Conservation (phyloP, 2,797 vertebrate species). For the Peromyscus aztecus region DNA sequence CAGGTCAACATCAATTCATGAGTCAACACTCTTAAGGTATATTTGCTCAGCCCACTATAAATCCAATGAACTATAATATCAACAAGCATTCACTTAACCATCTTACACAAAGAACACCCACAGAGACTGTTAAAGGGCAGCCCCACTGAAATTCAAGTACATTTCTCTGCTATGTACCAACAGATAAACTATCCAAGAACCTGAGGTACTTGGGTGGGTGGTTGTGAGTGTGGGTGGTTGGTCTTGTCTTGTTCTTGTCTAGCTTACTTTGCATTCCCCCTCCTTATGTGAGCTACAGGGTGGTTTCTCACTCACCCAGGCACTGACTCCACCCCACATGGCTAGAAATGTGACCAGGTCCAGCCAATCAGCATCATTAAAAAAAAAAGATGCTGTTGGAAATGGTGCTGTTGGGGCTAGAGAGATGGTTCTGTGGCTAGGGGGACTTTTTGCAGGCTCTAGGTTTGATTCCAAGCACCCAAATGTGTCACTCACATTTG, state of each 20-base stretch:
- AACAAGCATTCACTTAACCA: conserved; percentile 1
- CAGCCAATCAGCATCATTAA: neutral
- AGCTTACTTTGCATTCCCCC: neutral
- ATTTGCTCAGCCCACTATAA: conserved; percentile 51
- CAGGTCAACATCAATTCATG: conserved; percentile 16
- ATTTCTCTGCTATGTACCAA: neutral
- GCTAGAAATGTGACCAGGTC: neutral
- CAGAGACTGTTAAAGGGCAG: neutral
- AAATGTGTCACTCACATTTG: no score
- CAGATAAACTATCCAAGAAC: neutral
- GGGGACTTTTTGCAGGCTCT: neutral
- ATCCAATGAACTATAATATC: neutral
- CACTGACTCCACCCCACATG: neutral
- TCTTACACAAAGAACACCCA: neutral
- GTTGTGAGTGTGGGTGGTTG: neutral
- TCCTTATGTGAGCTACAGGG: neutral
- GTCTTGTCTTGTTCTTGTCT: neutral
- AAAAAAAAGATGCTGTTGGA: neutral
- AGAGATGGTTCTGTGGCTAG: neutral
- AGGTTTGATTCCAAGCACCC: neutral
- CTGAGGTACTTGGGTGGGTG: neutral
- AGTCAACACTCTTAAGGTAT: conserved; percentile 15
- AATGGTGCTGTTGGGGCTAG: no score
- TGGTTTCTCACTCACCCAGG: neutral
- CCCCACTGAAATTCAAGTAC: neutral